A percentile compares a stretch with the other conserved stretches of the same genome.
Conservation (phyloP, 2,888 invertebrate species). For the Meiosimyza platycephala region DNA sequence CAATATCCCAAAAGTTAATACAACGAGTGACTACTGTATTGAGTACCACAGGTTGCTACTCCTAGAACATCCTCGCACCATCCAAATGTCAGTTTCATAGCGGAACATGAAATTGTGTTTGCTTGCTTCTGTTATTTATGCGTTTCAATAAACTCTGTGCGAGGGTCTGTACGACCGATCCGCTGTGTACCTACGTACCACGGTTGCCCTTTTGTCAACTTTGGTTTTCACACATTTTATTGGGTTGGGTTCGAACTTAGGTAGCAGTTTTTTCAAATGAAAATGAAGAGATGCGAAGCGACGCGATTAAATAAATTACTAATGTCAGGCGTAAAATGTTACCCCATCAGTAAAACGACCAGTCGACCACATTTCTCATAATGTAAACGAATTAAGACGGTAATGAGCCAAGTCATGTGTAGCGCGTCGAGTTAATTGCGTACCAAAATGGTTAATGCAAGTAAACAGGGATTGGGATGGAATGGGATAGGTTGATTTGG, state of each 20-base stretch:
- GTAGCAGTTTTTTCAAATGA: not conserved
- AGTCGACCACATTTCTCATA: conserved; percentile 14
- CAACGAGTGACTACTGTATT: no score
- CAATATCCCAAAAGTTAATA: no score
- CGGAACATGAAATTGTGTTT: no score
- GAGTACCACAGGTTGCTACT: no score
- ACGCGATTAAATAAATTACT: conserved; percentile 40
- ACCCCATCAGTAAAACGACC: conserved; percentile 32
- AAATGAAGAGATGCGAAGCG: conserved; percentile 8
- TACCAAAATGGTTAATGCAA: no score
- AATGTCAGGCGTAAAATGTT: conserved; percentile 41
- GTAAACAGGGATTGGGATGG: no score
- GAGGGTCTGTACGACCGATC: not conserved
- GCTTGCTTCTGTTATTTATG: no score
- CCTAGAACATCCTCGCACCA: no score
- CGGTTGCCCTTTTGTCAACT: not conserved
- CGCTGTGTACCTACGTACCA: not conserved
- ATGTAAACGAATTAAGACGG: conserved; percentile 26
- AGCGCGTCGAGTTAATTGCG: not conserved
- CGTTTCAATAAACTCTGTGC: no score
- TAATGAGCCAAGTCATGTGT: conserved; percentile 5
- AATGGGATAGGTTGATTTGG: no score
- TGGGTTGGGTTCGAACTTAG: conserved; percentile 5
- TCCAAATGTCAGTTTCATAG: no score
- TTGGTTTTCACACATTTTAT: not conserved